Conservation (phyloP, 2,888 invertebrate species). For the Ophioninae sp. region DNA sequence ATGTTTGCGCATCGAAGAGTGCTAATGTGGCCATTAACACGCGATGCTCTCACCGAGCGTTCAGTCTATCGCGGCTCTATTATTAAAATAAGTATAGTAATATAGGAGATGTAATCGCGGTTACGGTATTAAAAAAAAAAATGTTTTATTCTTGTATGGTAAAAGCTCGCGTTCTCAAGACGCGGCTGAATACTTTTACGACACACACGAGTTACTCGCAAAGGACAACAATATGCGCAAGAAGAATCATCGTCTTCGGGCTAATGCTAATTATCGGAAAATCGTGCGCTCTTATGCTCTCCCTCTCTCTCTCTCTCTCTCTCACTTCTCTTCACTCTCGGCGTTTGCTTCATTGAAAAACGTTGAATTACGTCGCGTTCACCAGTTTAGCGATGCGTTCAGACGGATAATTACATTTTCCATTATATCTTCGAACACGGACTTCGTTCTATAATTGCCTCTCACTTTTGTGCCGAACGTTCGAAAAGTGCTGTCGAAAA, state of each 20-base stretch:
- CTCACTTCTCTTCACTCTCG: background rate
- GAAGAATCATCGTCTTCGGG: slow-evolving; percentile 53
- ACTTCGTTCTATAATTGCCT: slow-evolving; percentile 50
- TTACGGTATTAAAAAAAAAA: slow-evolving; percentile 16
- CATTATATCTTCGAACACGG: slow-evolving; percentile 44
- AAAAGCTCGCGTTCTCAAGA: slow-evolving; percentile 31
- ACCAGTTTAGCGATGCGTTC: slow-evolving; percentile 70
- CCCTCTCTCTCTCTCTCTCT: slow-evolving; percentile 20
- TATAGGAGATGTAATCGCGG: slow-evolving; percentile 36
- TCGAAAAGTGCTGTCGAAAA: no score
- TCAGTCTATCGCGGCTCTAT: slow-evolving; percentile 35
- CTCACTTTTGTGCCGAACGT: background rate
- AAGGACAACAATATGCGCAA: slow-evolving; percentile 58
- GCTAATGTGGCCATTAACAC: slow-evolving; percentile 29
- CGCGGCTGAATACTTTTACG: slow-evolving; percentile 48
- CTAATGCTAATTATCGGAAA: slow-evolving; percentile 74
- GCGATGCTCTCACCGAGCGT: slow-evolving; percentile 11
- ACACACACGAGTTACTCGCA: slow-evolving; percentile 58
- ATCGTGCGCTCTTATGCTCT: slow-evolving; percentile 61
- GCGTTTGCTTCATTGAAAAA: slow-evolving; percentile 74
- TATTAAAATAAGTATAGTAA: slow-evolving; percentile 40
- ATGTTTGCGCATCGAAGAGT: slow-evolving; percentile 22
- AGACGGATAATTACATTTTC: slow-evolving; percentile 75
- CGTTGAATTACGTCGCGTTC: slow-evolving; percentile 72
- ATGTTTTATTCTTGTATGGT: slow-evolving; percentile 8